These are phyloP conservation scores for Drosophila insularis DNA, from an alignment of 1,140 invertebrate genomes.

Conservation along the genomic window DNA sequence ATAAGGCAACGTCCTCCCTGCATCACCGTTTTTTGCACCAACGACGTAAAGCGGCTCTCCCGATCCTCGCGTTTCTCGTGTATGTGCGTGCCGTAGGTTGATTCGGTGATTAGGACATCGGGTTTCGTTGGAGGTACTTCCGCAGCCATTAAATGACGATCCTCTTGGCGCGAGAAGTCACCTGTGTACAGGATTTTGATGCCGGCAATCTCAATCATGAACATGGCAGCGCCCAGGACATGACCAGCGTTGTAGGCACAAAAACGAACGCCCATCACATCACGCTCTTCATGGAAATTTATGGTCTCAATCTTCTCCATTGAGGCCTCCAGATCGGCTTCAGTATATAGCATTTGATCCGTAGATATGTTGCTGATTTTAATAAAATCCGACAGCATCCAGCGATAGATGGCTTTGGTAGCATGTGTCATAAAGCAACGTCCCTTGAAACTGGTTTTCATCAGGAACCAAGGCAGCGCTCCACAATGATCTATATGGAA, in stretches of 20 bases:
- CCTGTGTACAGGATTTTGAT: constrained; percentile 98
- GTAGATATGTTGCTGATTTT: constrained; percentile 99
- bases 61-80: constrained; percentile 99
- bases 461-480: constrained; percentile 98
- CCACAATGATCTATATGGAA: constrained; percentile 99
- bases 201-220: constrained; percentile 99
- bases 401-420: constrained; percentile 99
- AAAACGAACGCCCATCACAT: constrained; percentile 97
- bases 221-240: constrained; percentile 99
- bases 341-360: constrained; percentile 98
- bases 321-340: constrained; percentile 97
- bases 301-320: constrained; percentile 99
- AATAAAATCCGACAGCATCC: constrained; percentile 99
- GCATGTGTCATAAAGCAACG: constrained; percentile 99
- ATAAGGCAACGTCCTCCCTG: constrained; percentile 98
- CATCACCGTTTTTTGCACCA: constrained; percentile 97
- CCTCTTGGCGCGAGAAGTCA: constrained; percentile 99
- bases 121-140: constrained; percentile 98
- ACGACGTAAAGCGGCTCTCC: constrained; percentile 95
- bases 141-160: constrained; percentile 99
- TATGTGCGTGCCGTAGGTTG: constrained; percentile 99
- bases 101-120: constrained; percentile 98
- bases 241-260: constrained; percentile 99
- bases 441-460: constrained; percentile 98
- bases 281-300: constrained; percentile 99